Evolutionary conservation across 2,113 vertebrate species (phyloP).

Genomic region (Scolopax mira): DNA sequence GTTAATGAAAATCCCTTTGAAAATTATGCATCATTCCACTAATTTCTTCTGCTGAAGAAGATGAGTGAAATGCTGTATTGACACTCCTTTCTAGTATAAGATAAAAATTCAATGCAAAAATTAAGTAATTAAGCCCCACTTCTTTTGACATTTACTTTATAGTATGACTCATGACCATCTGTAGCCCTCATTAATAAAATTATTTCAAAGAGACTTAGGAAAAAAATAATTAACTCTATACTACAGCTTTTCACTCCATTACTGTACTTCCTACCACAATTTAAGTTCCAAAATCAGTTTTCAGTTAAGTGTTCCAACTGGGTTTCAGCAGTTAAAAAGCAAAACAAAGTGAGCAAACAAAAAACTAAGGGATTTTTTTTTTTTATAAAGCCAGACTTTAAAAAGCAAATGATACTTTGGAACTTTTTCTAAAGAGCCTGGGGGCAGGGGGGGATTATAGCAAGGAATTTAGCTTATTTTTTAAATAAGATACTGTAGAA

Average conservation of each 20-base stretch:
- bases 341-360: background rate
- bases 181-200: background rate
- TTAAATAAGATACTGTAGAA: background rate
- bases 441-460: background rate
- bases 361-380: background rate
- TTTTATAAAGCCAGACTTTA: background rate
- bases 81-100: background rate
- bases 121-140: background rate
- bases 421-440: background rate
- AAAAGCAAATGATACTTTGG: background rate
- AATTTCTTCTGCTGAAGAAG: background rate
- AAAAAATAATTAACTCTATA: background rate
- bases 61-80: background rate
- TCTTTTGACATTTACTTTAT: background rate
- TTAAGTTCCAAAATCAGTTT: background rate
- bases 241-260: background rate
- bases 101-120: background rate
- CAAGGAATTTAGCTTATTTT: background rate
- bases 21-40: background rate
- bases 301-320: background rate
- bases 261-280: background rate
- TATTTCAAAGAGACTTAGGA: background rate
- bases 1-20: conserved; percentile 7
- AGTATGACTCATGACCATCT: background rate
- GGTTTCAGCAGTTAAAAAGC: background rate